phyloP scores from a whole-genome alignment of 2,888 invertebrate genomes.

The Coenonympha arcania region DNA sequence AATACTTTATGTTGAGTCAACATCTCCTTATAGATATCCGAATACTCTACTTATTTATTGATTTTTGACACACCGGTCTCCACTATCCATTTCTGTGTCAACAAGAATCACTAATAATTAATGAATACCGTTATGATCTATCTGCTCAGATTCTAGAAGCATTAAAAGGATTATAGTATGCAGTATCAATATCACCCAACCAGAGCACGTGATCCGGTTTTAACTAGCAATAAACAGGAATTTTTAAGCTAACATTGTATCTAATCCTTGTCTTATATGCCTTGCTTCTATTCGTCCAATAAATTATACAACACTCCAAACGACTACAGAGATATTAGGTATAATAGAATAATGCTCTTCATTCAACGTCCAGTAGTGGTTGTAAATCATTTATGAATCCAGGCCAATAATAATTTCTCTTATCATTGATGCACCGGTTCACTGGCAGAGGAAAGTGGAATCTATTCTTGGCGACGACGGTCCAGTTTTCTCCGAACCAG shows the following conservation, averaged over 20 bases:
- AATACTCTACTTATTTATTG: too few species aligned
- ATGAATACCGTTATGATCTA: too few species aligned
- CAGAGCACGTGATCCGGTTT: background rate
- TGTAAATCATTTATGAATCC: conserved; percentile 32
- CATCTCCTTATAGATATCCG: background rate
- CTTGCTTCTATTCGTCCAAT: conserved; percentile 4
- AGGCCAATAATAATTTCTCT: conserved; percentile 34
- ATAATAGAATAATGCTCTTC: conserved; percentile 26
- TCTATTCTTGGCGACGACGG: conserved; percentile 32
- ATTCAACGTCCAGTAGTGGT: conserved; percentile 30
- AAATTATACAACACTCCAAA: conserved; percentile 16
- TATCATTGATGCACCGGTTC: conserved; percentile 28
- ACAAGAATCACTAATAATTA: too few species aligned
- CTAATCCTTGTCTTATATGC: conserved; percentile 5
- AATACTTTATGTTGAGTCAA: background rate
- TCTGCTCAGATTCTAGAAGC: too few species aligned
- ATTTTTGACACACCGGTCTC: too few species aligned
- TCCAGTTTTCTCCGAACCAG: conserved; percentile 21
- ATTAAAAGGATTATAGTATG: too few species aligned
- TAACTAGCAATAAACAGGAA: background rate
- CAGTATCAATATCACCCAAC: too few species aligned
- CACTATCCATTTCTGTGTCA: too few species aligned
- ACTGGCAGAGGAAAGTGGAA: conserved; percentile 35
- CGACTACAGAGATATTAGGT: conserved; percentile 20
- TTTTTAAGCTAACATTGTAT: conserved; percentile 3